These are phyloP conservation scores for Cabera pusaria DNA, from an alignment of 2,888 invertebrate species.

Conservation along the genomic window DNA sequence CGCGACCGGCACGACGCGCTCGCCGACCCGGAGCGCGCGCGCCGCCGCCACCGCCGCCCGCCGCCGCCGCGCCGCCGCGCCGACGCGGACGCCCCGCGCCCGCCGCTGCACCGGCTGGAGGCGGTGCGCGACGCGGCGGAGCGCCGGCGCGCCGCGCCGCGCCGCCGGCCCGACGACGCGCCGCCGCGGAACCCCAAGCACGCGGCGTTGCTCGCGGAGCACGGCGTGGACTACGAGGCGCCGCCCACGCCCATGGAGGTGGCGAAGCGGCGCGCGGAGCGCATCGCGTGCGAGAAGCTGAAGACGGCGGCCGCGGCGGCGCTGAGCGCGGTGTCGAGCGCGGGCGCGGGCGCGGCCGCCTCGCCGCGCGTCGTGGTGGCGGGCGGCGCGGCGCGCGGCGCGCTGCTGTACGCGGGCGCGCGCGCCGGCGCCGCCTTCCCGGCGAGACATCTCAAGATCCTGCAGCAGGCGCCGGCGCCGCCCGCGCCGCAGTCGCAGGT, in stretches of 20 bases:
- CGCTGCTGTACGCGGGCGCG: slow-evolving; percentile 31
- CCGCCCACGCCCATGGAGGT: slow-evolving; percentile 93
- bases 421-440: slow-evolving; percentile 57
- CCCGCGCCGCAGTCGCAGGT: slow-evolving; percentile 43
- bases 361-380: slow-evolving; percentile 71
- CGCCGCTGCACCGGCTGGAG: slow-evolving; percentile 85
- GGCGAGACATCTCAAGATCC: slow-evolving; percentile 75
- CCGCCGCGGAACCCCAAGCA: slow-evolving; percentile 92
- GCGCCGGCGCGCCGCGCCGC: slow-evolving; percentile 89
- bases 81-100: slow-evolving; percentile 80
- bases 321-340: slow-evolving; percentile 15
- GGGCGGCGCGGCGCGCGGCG: slow-evolving; percentile 54
- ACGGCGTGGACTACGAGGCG: slow-evolving; percentile 93
- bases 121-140: slow-evolving; percentile 89
- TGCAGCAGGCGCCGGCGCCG: slow-evolving; percentile 59
- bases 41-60: slow-evolving; percentile 92
- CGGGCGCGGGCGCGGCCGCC: slow-evolving; percentile 36
- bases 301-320: slow-evolving; percentile 59
- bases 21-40: slow-evolving; percentile 93
- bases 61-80: slow-evolving; percentile 87
- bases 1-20: slow-evolving; percentile 94
- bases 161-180: slow-evolving; percentile 88
- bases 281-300: slow-evolving; percentile 92
- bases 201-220: slow-evolving; percentile 91
- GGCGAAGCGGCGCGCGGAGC: slow-evolving; percentile 90